Evolutionary conservation across 2,888 invertebrate species (phyloP), one percentile per base, ranked within the genome.

Genomic region (Muscina levida): DNA sequence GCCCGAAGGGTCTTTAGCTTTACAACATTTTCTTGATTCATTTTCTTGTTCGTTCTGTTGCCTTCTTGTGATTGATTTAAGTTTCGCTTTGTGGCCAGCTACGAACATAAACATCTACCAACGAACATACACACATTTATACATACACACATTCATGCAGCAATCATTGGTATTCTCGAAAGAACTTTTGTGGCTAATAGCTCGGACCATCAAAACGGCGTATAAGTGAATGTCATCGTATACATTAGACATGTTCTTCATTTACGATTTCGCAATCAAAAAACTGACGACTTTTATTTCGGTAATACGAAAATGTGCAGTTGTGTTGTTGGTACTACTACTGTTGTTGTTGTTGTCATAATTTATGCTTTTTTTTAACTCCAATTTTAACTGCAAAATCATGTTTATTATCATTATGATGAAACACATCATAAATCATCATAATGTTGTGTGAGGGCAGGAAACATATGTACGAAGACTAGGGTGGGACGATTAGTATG

Each of bases 371-470:
- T 53, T 53, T 51, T 19, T 19, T 2, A 53, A 53, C 24, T 15
- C 17, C n/a, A 66, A 19, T 24, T 56, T 75, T 56, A 72, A 68
- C 13, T 72, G 79, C 72, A 79, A 79, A 75, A 75, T 79, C 72
- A 72, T 72, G 53, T 56, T 62, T 51, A 76, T 48, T 68, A 68
- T 68, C 75, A 72, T 75, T 76, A 75, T 62, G 67, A n/a, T 56
- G 46, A 44, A 75, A 68, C 62, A 51, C 53, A 46, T 72, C 79
- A 79, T 76, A 68, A 79, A 79, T 79, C 72, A 79, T 10, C 15
- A 19, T 19, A n/a, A n/a, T n/a, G n/a, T n/a, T n/a, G n/a, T n/a
- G n/a, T n/a, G n/a, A n/a, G n/a, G n/a, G n/a, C n/a, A n/a, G n/a
- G n/a, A n/a, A n/a, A n/a, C n/a, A n/a, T n/a, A n/a, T n/a, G n/a